Evolutionary conservation across 37 sponge, comb jelly and placozoan species (phyloP).

Genomic region (Chondrilla cf. caribensis): DNA sequence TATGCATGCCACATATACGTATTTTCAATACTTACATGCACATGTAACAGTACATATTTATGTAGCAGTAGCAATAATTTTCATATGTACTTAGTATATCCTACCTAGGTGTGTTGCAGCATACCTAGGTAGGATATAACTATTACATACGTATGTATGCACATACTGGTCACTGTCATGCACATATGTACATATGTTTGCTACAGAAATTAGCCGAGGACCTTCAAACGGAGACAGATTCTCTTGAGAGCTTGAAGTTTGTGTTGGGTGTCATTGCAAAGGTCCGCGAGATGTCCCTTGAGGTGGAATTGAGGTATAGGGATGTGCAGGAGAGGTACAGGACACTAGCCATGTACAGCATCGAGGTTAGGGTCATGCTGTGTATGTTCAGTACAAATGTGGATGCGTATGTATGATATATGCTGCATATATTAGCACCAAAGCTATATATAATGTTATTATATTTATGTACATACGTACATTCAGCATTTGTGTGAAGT

Average conservation of each 20-base stretch:
- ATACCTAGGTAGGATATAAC: not conserved
- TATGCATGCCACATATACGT: not conserved
- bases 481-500: too few relatives aligned
- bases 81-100: too few relatives aligned
- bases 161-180: too few relatives aligned
- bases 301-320: slow-evolving; percentile 84
- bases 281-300: slow-evolving; percentile 86
- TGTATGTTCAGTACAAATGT: not conserved
- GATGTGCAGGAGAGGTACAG: slow-evolving; percentile 91
- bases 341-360: slow-evolving; percentile 86
- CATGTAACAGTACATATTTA: not conserved
- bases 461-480: too few relatives aligned
- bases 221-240: slow-evolving; percentile 71
- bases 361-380: too few relatives aligned
- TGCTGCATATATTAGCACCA: too few relatives aligned
- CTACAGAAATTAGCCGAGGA: slow-evolving; percentile 72
- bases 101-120: slow-evolving; percentile 14
- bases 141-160: too few relatives aligned
- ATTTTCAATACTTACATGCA: not conserved
- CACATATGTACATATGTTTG: too few relatives aligned
- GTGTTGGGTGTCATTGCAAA: slow-evolving; percentile 92
- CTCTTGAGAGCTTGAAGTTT: slow-evolving; percentile 92
- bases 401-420: not conserved
- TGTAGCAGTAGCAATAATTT: slow-evolving; percentile 14
- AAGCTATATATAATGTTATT: too few relatives aligned